Evolutionary conservation across 2,888 invertebrate species (phyloP).

Genomic region (Epirrhoe alternata): DNA sequence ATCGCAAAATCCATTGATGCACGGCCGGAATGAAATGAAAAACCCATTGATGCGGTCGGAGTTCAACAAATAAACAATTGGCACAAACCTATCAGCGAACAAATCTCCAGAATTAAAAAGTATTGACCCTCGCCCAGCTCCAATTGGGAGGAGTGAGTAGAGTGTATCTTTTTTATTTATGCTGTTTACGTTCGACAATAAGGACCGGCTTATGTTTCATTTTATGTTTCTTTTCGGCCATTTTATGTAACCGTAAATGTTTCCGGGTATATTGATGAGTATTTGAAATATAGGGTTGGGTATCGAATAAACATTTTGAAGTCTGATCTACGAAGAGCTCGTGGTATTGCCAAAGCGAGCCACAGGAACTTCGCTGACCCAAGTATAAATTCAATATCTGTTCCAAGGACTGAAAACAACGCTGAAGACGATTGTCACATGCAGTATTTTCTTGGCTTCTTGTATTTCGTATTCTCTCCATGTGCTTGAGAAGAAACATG

Average conservation of each 20-base stretch:
- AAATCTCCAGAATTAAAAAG: too few relatives aligned
- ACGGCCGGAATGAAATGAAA: too few relatives aligned
- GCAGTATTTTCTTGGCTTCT: not conserved
- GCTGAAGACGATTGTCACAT: not conserved
- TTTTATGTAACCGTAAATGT: slow-evolving; percentile 44
- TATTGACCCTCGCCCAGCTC: too few relatives aligned
- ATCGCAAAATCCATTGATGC: too few relatives aligned
- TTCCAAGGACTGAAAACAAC: not conserved
- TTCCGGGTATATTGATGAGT: slow-evolving; percentile 40
- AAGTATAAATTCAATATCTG: not conserved
- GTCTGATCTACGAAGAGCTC: too few relatives aligned
- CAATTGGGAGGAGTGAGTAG: too few relatives aligned
- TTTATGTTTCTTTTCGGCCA: slow-evolving; percentile 44
- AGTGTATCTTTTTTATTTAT: not conserved
- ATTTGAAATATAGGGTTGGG: slow-evolving; percentile 14
- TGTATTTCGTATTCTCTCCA: not conserved
- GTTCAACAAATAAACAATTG: too few relatives aligned
- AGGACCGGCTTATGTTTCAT: slow-evolving; percentile 29
- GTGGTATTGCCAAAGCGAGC: too few relatives aligned
- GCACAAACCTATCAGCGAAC: too few relatives aligned
- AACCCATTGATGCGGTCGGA: too few relatives aligned
- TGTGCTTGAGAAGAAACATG: not conserved
- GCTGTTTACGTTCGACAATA: slow-evolving; percentile 4
- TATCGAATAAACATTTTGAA: too few relatives aligned
- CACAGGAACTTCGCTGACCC: too few relatives aligned